These are phyloP conservation scores for Crossaster papposus DNA, from an alignment of 53 echinoderm and acorn worm genomes.

Conservation along the genomic window DNA sequence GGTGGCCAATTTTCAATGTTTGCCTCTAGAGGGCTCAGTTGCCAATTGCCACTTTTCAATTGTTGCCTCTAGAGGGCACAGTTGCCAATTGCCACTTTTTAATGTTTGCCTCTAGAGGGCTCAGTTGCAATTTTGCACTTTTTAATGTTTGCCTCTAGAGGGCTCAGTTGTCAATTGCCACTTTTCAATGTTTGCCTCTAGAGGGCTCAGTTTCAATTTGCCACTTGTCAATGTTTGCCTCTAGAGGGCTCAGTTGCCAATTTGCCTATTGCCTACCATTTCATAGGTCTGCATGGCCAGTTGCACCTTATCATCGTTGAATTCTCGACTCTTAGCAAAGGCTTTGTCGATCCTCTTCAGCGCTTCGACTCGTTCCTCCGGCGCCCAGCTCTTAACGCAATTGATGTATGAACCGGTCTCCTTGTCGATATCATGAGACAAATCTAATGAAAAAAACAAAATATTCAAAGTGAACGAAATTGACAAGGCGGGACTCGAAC, in stretches of 20 bases:
- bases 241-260: not conserved
- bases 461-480: not conserved
- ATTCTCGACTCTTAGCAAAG: conserved; percentile 91
- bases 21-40: not conserved
- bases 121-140: too few relatives aligned
- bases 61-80: not conserved
- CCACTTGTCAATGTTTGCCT: not conserved
- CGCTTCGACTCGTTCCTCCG: conserved; percentile 72
- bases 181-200: not conserved
- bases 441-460: conserved; percentile 50
- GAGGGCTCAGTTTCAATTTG: not conserved
- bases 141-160: not conserved
- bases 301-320: conserved; percentile 96
- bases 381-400: conserved; percentile 71
- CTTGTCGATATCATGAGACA: conserved; percentile 84
- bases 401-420: conserved; percentile 78
- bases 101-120: not conserved
- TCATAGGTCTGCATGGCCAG: conserved; percentile 99
- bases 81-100: not conserved
- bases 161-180: too few relatives aligned
- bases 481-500: too few relatives aligned
- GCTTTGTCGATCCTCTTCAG: conserved; percentile 84
- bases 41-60: not conserved
- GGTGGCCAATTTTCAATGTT: not conserved
- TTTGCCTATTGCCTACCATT: conserved; percentile 67